Conservation (phyloP, 2,888 invertebrate species). For the Pachymerium ferrugineum region DNA sequence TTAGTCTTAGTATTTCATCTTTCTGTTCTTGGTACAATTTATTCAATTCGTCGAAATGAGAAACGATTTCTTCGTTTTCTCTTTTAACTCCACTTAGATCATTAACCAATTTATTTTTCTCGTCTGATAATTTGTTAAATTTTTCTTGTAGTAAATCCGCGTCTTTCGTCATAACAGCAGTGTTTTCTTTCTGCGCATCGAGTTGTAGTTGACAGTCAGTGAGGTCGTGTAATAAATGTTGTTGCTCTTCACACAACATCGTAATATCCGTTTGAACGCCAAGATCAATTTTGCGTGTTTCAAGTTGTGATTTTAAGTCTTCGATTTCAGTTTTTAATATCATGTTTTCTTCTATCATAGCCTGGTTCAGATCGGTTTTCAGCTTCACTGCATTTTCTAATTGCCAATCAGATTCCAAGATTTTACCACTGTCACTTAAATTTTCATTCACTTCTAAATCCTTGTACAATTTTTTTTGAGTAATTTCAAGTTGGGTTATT, state of each 20-base stretch:
- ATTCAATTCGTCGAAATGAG: background rate
- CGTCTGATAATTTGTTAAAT: background rate
- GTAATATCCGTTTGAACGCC: too few species aligned
- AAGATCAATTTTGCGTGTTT: background rate
- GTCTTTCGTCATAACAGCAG: too few species aligned
- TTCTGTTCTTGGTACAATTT: background rate
- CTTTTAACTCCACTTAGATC: background rate
- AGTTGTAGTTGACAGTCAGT: background rate
- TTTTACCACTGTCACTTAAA: background rate
- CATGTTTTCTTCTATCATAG: background rate
- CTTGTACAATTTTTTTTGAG: background rate
- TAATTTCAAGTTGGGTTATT: background rate
- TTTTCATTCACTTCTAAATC: background rate
- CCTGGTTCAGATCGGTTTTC: too few species aligned
- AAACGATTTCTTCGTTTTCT: background rate
- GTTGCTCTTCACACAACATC: background rate
- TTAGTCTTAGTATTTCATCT: slow-evolving; percentile 1
- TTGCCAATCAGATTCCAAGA: too few species aligned
- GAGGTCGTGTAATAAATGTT: background rate
- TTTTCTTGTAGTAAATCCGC: too few species aligned
- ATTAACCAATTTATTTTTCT: background rate
- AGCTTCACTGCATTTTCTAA: too few species aligned
- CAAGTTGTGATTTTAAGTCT: background rate
- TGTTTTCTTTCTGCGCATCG: background rate
- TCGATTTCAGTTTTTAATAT: background rate